These are phyloP conservation scores for Formicarius rufipectus DNA, from an alignment of 2,113 vertebrate species.

Conservation along the genomic window DNA sequence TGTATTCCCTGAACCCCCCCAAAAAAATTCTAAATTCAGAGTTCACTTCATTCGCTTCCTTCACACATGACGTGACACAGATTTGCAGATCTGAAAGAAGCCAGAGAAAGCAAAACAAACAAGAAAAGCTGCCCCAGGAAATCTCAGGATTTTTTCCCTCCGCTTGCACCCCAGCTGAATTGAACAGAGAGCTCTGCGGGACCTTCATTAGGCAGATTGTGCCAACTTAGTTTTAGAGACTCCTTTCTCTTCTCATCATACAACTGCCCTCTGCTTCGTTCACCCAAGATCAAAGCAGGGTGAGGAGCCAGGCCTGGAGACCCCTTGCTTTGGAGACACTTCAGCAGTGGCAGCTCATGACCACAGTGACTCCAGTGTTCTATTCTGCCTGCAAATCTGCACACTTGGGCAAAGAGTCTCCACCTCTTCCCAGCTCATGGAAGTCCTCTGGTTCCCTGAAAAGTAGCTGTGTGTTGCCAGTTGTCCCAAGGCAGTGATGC, in stretches of 20 bases:
- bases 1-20: neutral
- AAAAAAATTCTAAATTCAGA: neutral
- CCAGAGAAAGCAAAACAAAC: neutral
- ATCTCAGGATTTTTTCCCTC: neutral
- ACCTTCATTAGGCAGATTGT: neutral
- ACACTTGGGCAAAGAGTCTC: neutral
- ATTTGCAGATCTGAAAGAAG: neutral
- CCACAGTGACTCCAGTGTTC: rapidly evolving
- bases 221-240: neutral
- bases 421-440: neutral
- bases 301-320: neutral
- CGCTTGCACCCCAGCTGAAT: neutral
- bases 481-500: neutral
- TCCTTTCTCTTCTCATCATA: neutral
- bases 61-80: neutral
- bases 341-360: neutral
- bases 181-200: neutral
- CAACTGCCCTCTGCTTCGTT: neutral
- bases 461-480: neutral
- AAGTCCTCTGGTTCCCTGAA: neutral
- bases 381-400: neutral
- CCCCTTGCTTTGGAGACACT: neutral
- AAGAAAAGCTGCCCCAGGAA: neutral
- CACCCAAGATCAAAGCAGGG: neutral
- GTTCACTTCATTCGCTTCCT: neutral